Evolutionary conservation across 2,113 vertebrate genomes (phyloP).

Genomic region (Xiphias gladius): DNA sequence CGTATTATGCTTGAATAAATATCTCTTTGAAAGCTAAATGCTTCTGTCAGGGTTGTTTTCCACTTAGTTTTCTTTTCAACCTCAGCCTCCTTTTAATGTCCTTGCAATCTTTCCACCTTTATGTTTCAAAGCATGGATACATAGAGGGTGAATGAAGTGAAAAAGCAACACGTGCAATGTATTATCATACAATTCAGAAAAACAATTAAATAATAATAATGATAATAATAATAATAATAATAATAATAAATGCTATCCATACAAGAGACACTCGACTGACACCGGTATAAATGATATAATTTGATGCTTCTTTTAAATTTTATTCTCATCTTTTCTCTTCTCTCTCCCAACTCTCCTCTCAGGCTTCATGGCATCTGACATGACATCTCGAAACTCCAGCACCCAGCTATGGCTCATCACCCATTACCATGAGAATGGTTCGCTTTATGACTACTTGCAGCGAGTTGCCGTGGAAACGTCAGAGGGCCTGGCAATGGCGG

Average conservation of each 20-base stretch:
- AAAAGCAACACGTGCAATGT: not conserved
- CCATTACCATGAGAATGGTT: conserved; percentile 88
- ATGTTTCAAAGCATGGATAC: not conserved
- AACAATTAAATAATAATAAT: not conserved
- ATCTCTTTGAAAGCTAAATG: not conserved
- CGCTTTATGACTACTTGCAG: conserved; percentile 88
- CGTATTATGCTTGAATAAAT: not conserved
- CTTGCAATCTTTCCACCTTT: not conserved
- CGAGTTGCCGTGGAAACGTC: conserved; percentile 84
- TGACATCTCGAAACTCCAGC: conserved; percentile 89
- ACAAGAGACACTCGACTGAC: not conserved
- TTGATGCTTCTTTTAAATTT: not conserved
- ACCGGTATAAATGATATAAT: not conserved
- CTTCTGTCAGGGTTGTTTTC: no score
- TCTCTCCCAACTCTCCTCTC: conserved; percentile 16
- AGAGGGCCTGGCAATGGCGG: conserved; percentile 85
- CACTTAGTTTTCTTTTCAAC: no score
- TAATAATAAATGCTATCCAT: not conserved
- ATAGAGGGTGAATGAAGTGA: not conserved
- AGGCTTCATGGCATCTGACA: conserved; percentile 89
- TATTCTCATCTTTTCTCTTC: not conserved
- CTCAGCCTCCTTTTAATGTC: not conserved
- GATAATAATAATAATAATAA: no score
- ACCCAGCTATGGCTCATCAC: conserved; percentile 90
- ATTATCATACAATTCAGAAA: not conserved